phyloP scores from a whole-genome alignment of 1,140 invertebrate species.

The Calosoma granatense region DNA sequence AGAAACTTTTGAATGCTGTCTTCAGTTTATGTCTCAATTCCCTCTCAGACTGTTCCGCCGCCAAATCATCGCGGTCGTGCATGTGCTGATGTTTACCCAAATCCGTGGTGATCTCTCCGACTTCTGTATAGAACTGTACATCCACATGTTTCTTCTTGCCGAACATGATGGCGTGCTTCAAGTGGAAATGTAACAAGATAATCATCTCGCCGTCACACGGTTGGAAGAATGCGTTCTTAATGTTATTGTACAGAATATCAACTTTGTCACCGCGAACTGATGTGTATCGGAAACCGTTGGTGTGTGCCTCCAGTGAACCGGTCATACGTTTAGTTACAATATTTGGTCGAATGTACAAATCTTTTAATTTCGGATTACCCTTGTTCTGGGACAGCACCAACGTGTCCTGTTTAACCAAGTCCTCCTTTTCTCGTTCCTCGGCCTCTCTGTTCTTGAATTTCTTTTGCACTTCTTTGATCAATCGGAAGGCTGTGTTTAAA shows the following conservation, averaged over 20 bases:
- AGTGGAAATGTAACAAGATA: constrained; percentile 95
- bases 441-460: constrained; percentile 97
- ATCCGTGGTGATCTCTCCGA: constrained; percentile 99
- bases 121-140: constrained; percentile 99
- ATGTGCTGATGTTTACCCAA: constrained; percentile 98
- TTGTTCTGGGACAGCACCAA: constrained; percentile 92
- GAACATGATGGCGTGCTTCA: constrained; percentile 98
- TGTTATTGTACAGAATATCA: constrained; percentile 99
- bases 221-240: constrained; percentile 99
- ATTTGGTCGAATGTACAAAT: constrained; percentile 96
- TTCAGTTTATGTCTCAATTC: constrained; percentile 95
- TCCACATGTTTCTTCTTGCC: constrained; percentile 99
- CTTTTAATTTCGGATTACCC: constrained; percentile 97
- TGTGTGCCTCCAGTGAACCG: constrained; percentile 87
- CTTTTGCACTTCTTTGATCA: constrained; percentile 99
- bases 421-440: constrained; percentile 97
- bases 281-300: constrained; percentile 96
- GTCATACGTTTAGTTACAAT: constrained; percentile 97
- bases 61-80: constrained; percentile 98
- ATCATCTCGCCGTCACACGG: constrained; percentile 99
- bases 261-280: constrained; percentile 98
- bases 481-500: constrained; percentile 88
- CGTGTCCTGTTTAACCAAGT: constrained; percentile 97
- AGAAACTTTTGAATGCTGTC: constrained; percentile 96
- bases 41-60: constrained; percentile 95